phyloP scores from a whole-genome alignment of 1,140 invertebrate species.

The Cydia strobilella region DNA sequence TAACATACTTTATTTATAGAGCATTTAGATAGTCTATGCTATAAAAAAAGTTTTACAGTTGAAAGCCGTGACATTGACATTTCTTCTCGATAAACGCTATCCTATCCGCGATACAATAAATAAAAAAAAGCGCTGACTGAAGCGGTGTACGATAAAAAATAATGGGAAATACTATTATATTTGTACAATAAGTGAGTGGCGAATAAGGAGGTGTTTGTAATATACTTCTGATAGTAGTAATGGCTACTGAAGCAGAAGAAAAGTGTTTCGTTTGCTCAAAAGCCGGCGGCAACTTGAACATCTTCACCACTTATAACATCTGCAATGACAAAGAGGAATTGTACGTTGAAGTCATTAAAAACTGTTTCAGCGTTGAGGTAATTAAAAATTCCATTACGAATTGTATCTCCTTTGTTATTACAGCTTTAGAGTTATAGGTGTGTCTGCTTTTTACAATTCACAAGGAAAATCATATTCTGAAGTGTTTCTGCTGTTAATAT shows the following conservation, averaged over 20 bases:
- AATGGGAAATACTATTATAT: not conserved
- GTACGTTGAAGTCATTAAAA: conserved; percentile 23
- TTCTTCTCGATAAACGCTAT: not conserved
- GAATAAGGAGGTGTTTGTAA: not conserved
- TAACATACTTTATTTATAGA: not conserved
- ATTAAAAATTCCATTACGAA: not conserved
- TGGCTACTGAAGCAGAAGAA: not conserved
- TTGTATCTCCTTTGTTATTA: not conserved
- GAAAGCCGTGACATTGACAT: conserved; percentile 6
- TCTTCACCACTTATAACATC: conserved; percentile 10
- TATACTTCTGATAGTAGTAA: not conserved
- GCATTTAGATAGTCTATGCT: not conserved
- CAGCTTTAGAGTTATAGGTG: not conserved
- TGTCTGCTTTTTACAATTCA: no score
- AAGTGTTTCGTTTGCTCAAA: conserved; percentile 16
- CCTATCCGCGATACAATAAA: not conserved
- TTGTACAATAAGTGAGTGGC: not conserved
- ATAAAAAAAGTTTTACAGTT: not conserved
- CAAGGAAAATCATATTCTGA: no score
- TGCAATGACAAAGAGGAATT: conserved; percentile 18
- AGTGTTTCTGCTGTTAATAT: no score
- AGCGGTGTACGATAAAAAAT: not conserved
- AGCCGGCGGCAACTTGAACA: conserved; percentile 15
- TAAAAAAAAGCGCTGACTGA: not conserved
- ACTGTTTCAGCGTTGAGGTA: conserved; percentile 22